Conservation (phyloP, 2,113 vertebrate species). For the Sinocyclocheilus anshuiensis region DNA sequence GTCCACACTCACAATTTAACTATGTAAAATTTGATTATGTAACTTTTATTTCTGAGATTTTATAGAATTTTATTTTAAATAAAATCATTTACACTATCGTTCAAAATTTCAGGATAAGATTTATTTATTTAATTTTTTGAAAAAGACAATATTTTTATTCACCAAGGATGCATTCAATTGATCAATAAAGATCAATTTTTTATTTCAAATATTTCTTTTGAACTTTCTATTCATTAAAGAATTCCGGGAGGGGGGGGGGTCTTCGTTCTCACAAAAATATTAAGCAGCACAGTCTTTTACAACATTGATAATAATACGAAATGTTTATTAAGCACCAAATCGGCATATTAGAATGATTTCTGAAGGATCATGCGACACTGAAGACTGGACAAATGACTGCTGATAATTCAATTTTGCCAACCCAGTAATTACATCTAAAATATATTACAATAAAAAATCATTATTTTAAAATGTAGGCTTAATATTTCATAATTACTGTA, state of each 20-base stretch:
- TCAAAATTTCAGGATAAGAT: neutral
- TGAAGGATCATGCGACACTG: too few relatives aligned
- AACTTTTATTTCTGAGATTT: neutral
- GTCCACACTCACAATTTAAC: neutral
- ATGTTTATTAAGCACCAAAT: too few relatives aligned
- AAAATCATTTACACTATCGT: neutral
- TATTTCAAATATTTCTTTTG: neutral
- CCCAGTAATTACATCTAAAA: neutral
- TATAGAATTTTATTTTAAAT: neutral
- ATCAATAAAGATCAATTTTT: neutral
- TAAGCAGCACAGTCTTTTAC: too few relatives aligned
- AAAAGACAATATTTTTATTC: neutral
- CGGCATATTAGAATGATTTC: too few relatives aligned
- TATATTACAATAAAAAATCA: neutral
- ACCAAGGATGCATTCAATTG: neutral
- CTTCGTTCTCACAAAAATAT: too few relatives aligned
- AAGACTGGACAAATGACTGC: neutral
- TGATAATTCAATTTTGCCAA: neutral
- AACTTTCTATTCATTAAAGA: too few relatives aligned
- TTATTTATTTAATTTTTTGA: neutral
- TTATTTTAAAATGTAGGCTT: neutral
- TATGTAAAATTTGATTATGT: neutral
- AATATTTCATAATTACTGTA: neutral
- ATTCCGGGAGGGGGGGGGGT: too few relatives aligned
- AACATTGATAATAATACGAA: too few relatives aligned